phyloP scores from a whole-genome alignment of 2,113 vertebrate genomes.

The Melozone crissalis region DNA sequence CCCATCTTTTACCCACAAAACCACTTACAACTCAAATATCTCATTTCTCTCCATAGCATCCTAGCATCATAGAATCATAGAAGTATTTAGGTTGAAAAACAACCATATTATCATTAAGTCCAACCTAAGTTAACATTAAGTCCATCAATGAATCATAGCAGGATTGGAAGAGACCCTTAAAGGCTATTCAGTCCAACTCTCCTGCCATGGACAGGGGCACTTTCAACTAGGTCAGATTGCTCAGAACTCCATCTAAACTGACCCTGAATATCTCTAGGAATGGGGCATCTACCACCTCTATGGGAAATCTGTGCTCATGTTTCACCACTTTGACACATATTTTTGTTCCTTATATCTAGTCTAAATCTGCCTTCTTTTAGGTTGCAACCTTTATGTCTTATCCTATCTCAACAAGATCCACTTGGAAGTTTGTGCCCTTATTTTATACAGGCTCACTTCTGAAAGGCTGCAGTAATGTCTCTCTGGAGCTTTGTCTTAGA shows the following conservation, averaged over 20 bases:
- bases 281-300: neutral
- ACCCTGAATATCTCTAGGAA: neutral
- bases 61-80: neutral
- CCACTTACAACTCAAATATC: neutral
- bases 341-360: neutral
- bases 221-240: neutral
- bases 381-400: neutral
- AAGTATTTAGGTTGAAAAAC: neutral
- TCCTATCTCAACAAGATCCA: neutral
- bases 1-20: neutral
- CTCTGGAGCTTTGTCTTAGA: neutral
- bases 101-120: rapidly evolving
- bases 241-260: neutral
- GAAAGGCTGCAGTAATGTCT: neutral
- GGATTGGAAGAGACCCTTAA: neutral
- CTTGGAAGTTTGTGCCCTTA: neutral
- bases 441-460: neutral
- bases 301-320: neutral
- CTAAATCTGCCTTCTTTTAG: neutral
- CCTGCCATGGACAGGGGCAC: neutral
- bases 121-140: neutral
- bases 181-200: too few species aligned
- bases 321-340: neutral
- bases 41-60: neutral
- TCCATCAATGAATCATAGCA: neutral